These are phyloP conservation scores for Palaemon carinicauda DNA, from an alignment of 1,140 invertebrate species.

Conservation along the genomic window DNA sequence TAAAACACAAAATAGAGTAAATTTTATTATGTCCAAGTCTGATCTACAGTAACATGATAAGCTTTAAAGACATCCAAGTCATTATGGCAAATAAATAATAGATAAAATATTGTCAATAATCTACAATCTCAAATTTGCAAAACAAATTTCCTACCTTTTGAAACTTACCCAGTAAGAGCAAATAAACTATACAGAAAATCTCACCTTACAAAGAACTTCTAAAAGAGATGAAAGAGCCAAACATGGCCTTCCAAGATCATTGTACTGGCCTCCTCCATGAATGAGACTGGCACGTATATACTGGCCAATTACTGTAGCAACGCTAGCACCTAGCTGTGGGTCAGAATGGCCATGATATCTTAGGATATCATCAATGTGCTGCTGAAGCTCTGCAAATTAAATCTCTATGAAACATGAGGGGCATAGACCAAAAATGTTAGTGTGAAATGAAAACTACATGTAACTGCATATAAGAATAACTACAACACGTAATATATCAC, in stretches of 20 bases:
- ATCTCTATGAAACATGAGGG: neutral
- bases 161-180: too few species aligned
- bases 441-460: neutral
- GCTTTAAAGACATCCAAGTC: too few species aligned
- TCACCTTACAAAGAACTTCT: constrained; percentile 59
- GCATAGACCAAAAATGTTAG: neutral
- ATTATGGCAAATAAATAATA: too few species aligned
- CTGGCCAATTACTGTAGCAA: constrained; percentile 74
- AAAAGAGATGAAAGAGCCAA: constrained; percentile 43
- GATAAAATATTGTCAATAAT: too few species aligned
- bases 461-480: neutral
- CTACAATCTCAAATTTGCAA: too few species aligned
- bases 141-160: too few species aligned
- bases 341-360: constrained; percentile 78
- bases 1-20: neutral
- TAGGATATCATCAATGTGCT: constrained; percentile 75
- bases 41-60: too few species aligned
- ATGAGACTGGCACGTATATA: constrained; percentile 74
- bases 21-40: too few species aligned
- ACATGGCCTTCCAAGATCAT: constrained; percentile 59
- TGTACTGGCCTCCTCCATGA: constrained; percentile 69
- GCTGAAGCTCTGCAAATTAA: constrained; percentile 50
- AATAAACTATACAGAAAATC: neutral
- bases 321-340: constrained; percentile 82
- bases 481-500: too few species aligned